Conservation (phyloP, 2,888 invertebrate genomes). For the Resseliella maxima region DNA sequence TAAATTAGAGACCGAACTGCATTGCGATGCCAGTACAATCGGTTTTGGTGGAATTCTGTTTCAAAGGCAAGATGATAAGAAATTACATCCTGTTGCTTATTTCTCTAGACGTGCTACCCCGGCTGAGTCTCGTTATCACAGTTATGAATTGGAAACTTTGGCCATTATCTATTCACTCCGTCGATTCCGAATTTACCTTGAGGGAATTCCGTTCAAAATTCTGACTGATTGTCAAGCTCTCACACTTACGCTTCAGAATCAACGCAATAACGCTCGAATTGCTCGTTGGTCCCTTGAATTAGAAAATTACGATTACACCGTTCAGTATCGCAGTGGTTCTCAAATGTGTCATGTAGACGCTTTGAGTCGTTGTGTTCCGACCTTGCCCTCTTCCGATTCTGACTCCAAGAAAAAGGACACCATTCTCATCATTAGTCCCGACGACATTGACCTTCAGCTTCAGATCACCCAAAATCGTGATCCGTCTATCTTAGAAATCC, state of each 20-base stretch:
- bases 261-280: constrained; percentile 61
- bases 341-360: constrained; percentile 63
- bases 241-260: constrained; percentile 61
- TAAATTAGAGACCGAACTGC: too few species aligned
- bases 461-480: not conserved
- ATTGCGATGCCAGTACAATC: too few species aligned
- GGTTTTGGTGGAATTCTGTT: constrained; percentile 63
- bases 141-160: constrained; percentile 63
- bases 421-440: too few species aligned
- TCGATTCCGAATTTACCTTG: constrained; percentile 61
- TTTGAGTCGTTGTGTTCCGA: constrained; percentile 61
- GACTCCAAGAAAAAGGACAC: too few species aligned
- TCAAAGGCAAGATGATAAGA: constrained; percentile 60
- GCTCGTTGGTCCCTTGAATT: constrained; percentile 63
- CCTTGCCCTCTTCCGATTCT: too few species aligned
- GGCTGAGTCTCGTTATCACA: constrained; percentile 58
- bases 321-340: constrained; percentile 63
- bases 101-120: constrained; percentile 60
- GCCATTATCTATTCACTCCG: constrained; percentile 62
- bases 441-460: not conserved
- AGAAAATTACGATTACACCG: constrained; percentile 62
- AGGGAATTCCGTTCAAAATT: constrained; percentile 58
- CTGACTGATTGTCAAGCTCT: constrained; percentile 63
- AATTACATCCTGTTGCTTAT: constrained; percentile 62
- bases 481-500: not conserved